Evolutionary conservation across 2,113 vertebrate species (phyloP), one percentile per base, ranked within the genome.

Genomic region (Polypterus senegalus): DNA sequence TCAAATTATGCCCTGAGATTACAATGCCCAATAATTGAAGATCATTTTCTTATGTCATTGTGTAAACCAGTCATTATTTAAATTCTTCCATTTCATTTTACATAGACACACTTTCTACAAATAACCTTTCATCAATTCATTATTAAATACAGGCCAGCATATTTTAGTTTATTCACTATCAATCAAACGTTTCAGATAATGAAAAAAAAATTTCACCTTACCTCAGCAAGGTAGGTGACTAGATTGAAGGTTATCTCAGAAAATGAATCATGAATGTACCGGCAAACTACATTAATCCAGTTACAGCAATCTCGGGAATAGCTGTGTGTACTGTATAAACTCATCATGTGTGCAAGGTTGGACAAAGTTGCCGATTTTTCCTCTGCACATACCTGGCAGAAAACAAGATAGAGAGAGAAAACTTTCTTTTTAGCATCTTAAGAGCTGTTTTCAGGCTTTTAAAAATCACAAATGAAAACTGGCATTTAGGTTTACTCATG

Each of bases 271-370:
- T 99, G 92, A 65, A 99, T 78, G 61, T 99, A 99, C 71, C 96
- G 82, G 66, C 95, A 99, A 51, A 99, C 96, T 9, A 99, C 96
- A 0, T 96, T 99, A 83, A 97, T 96, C 96, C 96, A 99, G 84
- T 95, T 99, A 47, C 87, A 82, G 65, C 90, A 92, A 78, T 99
- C 96, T 44, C 96, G 87, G 53, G 93, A 97, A n/a, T 99, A 99
- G 62, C 92, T 97, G 79, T 93, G 94, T 0, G 93, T 92, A 46
- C 95, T 97, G 71, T 99, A 99, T 57, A 99, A 78, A 67, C 91
- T 96, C 95, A 99, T 97, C 94, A 99, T 98, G 70, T 99, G 96
- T 9, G 96, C 96, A 77, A 98, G 79, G 70, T 99, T 97, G 67
- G 93, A 88, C 10, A 99, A 88, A 0, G 93, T 92, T 59, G 91